These are phyloP conservation scores for Tipula unca DNA, from an alignment of 2,888 invertebrate species.

Conservation along the genomic window DNA sequence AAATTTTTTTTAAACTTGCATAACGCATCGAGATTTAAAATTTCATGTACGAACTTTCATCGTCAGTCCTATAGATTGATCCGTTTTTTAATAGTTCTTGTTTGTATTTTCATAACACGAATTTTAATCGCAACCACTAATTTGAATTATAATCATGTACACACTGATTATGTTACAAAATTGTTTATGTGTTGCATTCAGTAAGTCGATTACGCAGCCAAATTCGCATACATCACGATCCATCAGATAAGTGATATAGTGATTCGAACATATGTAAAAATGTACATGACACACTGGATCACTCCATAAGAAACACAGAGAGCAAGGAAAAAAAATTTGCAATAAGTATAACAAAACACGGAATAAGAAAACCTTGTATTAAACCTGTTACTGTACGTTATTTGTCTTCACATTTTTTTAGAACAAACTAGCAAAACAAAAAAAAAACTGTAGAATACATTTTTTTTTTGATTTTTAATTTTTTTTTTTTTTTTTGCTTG, in stretches of 20 bases:
- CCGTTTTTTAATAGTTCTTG: too few species aligned
- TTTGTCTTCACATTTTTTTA: constrained; percentile 14
- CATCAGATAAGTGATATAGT: neutral
- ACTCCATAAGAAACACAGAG: neutral
- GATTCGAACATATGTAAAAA: neutral
- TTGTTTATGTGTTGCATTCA: too few species aligned
- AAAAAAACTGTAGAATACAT: neutral
- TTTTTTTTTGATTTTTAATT: neutral
- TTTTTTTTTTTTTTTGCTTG: neutral
- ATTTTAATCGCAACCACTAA: too few species aligned
- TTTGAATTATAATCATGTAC: too few species aligned
- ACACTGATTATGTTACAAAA: too few species aligned
- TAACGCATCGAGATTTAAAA: too few species aligned
- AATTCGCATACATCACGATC: neutral
- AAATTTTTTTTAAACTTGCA: too few species aligned
- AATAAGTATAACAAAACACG: neutral
- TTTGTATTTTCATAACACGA: too few species aligned
- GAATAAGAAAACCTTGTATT: neutral
- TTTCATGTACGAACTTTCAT: too few species aligned
- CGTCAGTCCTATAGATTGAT: too few species aligned
- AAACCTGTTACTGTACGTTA: neutral
- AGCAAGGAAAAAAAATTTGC: neutral
- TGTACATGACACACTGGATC: neutral
- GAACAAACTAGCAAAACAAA: neutral
- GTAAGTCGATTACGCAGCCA: too few species aligned